phyloP scores from a whole-genome alignment of 1,140 invertebrate genomes.

The Lepidurus couesii region DNA sequence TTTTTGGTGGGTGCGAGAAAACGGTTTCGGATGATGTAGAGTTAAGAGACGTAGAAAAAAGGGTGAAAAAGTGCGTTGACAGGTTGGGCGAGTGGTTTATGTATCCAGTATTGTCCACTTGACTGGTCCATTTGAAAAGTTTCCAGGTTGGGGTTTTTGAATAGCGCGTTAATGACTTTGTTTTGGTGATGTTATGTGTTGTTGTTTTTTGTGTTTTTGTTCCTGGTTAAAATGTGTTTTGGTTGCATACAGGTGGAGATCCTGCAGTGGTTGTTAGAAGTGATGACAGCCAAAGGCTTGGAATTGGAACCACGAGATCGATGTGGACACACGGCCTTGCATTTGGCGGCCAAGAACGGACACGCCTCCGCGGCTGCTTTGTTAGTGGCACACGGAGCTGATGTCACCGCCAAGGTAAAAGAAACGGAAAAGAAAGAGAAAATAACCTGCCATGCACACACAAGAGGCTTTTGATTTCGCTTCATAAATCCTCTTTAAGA shows the following conservation, averaged over 20 bases:
- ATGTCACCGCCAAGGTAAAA: constrained; percentile 40
- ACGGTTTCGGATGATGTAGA: neutral
- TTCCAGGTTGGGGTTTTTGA: neutral
- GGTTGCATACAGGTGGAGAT: constrained; percentile 35
- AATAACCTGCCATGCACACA: neutral
- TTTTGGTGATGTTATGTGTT: neutral
- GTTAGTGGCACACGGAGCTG: constrained; percentile 40
- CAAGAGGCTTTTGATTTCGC: neutral
- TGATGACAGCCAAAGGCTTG: constrained; percentile 38
- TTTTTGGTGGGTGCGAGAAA: neutral
- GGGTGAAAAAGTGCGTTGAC: neutral
- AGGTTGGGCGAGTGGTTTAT: neutral
- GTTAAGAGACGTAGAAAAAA: neutral
- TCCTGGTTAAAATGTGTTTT: neutral
- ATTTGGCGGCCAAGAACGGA: constrained; percentile 43
- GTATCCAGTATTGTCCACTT: neutral
- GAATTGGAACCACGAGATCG: constrained; percentile 42
- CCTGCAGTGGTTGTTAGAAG: constrained; percentile 39
- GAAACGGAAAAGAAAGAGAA: constrained; percentile 20
- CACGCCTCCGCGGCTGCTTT: constrained; percentile 39
- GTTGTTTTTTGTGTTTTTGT: constrained; percentile 11
- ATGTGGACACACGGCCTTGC: constrained; percentile 44
- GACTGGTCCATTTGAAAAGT: too few relatives aligned
- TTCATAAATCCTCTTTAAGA: neutral
- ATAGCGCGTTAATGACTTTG: neutral